Percentiles rank a stretch among this genome's conserved stretches.
These are phyloP conservation scores for Heliconius eleuchia DNA, from an alignment of 1,140 invertebrate species.

Conservation along the genomic window DNA sequence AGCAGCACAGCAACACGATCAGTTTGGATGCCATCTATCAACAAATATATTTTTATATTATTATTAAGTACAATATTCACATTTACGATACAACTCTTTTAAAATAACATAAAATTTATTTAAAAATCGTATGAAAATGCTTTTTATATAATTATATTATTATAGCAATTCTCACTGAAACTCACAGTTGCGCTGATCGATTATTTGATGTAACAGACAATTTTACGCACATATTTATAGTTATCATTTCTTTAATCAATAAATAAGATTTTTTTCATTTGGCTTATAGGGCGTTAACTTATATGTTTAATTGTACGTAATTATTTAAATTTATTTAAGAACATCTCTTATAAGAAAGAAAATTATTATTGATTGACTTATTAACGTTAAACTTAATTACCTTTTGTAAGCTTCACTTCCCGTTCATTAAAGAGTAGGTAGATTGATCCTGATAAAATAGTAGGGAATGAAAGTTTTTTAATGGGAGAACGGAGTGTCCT, in stretches of 20 bases:
- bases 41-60: background rate
- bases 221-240: conserved; percentile 56
- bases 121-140: too few relatives aligned
- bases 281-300: too few relatives aligned
- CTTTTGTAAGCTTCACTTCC: background rate
- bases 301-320: too few relatives aligned
- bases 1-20: conserved; percentile 64
- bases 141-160: background rate
- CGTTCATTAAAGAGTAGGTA: background rate
- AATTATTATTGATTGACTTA: too few relatives aligned
- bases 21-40: conserved; percentile 48
- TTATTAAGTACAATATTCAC: too few relatives aligned
- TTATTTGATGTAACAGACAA: conserved; percentile 50
- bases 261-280: too few relatives aligned
- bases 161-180: conserved; percentile 14
- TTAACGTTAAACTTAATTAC: too few relatives aligned
- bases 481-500: too few relatives aligned
- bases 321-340: too few relatives aligned
- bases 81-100: too few relatives aligned
- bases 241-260: conserved; percentile 34
- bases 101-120: background rate
- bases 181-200: conserved; percentile 41
- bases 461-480: too few relatives aligned
- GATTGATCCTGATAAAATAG: background rate
- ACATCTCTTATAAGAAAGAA: too few relatives aligned